Percentiles rank a stretch among this genome's conserved stretches.
Conservation (phyloP, 2,888 invertebrate genomes). For the Zhengitettix transpicula region DNA sequence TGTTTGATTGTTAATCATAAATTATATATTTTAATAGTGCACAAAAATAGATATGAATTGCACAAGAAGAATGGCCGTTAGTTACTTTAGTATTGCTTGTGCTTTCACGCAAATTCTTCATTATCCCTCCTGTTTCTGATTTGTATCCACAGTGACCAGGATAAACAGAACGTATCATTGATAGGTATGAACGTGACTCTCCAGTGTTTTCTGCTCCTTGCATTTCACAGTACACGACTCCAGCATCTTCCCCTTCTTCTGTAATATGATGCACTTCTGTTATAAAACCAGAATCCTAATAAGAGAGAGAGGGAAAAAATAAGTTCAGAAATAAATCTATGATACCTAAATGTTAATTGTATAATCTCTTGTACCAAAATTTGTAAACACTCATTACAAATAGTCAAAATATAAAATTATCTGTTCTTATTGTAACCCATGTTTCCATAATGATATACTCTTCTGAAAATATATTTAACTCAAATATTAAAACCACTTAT, state of each 20-base stretch:
- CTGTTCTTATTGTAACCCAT: no score
- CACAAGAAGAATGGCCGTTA: neutral
- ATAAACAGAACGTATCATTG: constrained; percentile 53
- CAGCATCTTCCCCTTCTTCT: constrained; percentile 75
- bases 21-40: no score
- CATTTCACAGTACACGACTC: constrained; percentile 94
- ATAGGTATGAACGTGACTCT: constrained; percentile 48
- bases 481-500: no score
- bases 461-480: no score
- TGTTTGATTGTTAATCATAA: no score
- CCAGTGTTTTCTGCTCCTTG: constrained; percentile 72
- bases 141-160: constrained; percentile 71
- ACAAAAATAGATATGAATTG: no score
- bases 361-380: no score
- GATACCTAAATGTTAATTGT: no score
- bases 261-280: constrained; percentile 89
- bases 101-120: constrained; percentile 66
- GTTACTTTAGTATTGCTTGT: constrained; percentile 64
- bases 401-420: no score
- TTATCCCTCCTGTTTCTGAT: constrained; percentile 67
- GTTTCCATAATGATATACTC: no score
- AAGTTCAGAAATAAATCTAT: no score
- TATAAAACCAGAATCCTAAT: constrained; percentile 57
- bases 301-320: constrained; percentile 1
- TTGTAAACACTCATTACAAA: no score